Evolutionary conservation across 2,888 invertebrate species (phyloP), one percentile per base, ranked within the genome.

Genomic region (Erebia palarica): DNA sequence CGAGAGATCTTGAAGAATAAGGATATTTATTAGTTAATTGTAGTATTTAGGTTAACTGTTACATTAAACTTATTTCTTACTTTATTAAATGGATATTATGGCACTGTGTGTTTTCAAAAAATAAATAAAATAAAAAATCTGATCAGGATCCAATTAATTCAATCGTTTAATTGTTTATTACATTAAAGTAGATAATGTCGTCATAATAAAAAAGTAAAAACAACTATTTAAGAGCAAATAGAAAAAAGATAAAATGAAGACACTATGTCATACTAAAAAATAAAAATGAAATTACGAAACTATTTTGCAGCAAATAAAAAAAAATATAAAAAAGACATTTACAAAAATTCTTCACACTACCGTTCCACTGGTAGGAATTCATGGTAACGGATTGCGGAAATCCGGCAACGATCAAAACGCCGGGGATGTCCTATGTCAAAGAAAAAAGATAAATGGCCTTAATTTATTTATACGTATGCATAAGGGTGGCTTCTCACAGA

Each of bases 1-100:
- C 72, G 3, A 65, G 60, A 58, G 57, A 69, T 8, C 10, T 64
- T 14, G 69, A 72, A 4, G 66, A 65, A 18, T 65, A 63, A 36
- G 2, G 7, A 57, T 49, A 36, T 10, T 13, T 13, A 13, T 11
- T 14, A 7, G 0, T 55, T 8, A 18, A 16, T 44, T 44, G 11
- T 11, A 44, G 2, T 44, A 11, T 44, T 11, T 11, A 44, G 49
- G 2, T 53, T 53, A 53, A 53, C 16, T 53, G 16, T 53, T 8
- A 53, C 1, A 53, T 16, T 53, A 16, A 53, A 53, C 16, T 53
- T 16, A 16, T 53, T 16, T n/a, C 16, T 27, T 27, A 27, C 27
- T 27, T 27, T 4, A 3, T 27, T 27, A 27, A 21, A 21, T 21
- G 21, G 21, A 21, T 21, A 21, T 21, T 21, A 3, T 27, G 3